Percentiles rank a stretch among this genome's conserved stretches.
These are phyloP conservation scores for Mesodorylaimus sp. DNA, from an alignment of 2,888 invertebrate genomes.

Conservation along the genomic window DNA sequence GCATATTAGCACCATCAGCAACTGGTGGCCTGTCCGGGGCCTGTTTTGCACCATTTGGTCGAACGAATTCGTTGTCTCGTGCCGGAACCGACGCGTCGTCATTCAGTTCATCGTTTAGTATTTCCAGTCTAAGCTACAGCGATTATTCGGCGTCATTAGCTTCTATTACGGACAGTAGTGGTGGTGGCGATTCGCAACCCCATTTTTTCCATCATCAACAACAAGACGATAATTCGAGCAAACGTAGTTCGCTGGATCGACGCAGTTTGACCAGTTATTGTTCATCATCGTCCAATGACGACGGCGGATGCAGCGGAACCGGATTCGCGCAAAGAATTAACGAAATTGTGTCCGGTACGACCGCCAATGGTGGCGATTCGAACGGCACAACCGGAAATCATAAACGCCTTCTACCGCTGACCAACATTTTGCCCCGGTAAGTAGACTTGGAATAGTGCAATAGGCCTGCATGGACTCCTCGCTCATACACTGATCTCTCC, in stretches of 20 bases:
- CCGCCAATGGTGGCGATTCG: too few relatives aligned
- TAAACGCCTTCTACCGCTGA: not conserved
- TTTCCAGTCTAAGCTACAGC: not conserved
- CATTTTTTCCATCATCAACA: too few relatives aligned
- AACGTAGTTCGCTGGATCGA: constrained; percentile 18
- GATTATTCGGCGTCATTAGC: not conserved
- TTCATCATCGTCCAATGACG: not conserved
- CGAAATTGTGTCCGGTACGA: too few relatives aligned
- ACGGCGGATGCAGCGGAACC: not conserved
- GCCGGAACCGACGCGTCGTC: not conserved
- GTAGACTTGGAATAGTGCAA: too few relatives aligned
- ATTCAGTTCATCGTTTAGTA: not conserved
- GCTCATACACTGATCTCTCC: too few relatives aligned
- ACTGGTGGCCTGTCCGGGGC: too few relatives aligned
- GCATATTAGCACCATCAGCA: too few relatives aligned
- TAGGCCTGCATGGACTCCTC: too few relatives aligned
- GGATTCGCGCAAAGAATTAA: not conserved
- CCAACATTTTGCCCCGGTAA: not conserved
- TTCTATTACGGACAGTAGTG: not conserved
- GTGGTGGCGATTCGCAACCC: not conserved
- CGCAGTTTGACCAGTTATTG: constrained; percentile 10
- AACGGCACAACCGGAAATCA: too few relatives aligned
- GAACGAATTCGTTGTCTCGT: not conserved
- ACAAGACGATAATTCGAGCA: constrained; percentile 15
- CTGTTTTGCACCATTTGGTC: too few relatives aligned